Evolutionary conservation across 2,888 invertebrate genomes (phyloP), one percentile per base, ranked within the genome.

Genomic region (Eustalomyia histrio): DNA sequence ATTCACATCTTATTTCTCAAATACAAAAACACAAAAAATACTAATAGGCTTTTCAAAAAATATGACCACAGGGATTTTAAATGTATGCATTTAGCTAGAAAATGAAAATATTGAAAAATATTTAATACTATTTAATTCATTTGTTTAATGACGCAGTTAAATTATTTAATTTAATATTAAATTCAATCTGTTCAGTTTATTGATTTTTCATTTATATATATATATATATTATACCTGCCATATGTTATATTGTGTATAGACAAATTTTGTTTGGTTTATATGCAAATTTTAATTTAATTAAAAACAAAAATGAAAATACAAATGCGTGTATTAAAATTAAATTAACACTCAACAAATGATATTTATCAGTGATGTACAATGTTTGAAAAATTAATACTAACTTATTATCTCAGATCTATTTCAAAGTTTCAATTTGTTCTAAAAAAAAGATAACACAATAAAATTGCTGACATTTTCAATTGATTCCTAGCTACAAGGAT

Each of bases 221-320:
- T 21, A 21, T 21, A 21, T 21, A 21, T 21, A 21, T 18, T 35
- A 53, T n/a, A 18, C 21, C 65, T 65, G n/a, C 9, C 71, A 71
- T 60, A 71, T 60, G 71, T 39, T 39, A 39, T 39, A 39, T 12
- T 76, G 7, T 7, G n/a, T 39, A 29, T 16, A 67, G 24, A 3
- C 18, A 12, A 2, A 39, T 39, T 39, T 39, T 12, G 14, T 39
- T 58, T 24, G 52, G 50, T 76, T 58, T 33, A 64, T 64, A 65
- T 65, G 58, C n/a, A 71, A 76, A 71, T 71, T 76, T 65, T 58
- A 76, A 76, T 71, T 76, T 65, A 71, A 76, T 76, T 76, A 47
- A 64, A 76, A 71, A 58, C n/a, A 57, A 71, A 76, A 76, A 60
- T 64, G 29, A 71, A 65, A 50, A 52, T 24, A 69, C 50, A 65